phyloP scores from a whole-genome alignment of 2,113 vertebrate genomes.

The Baryphthengus martii region DNA sequence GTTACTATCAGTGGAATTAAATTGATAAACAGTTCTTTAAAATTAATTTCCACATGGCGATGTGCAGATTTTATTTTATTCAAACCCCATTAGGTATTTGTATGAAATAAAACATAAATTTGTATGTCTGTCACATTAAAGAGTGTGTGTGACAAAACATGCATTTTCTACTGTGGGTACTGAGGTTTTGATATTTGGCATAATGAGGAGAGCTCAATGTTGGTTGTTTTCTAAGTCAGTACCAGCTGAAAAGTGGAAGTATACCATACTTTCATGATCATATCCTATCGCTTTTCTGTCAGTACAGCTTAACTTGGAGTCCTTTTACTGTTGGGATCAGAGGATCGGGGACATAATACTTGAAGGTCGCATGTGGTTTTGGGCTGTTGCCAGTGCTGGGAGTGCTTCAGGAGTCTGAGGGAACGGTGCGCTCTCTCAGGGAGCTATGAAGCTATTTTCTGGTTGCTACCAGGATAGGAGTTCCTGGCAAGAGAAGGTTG shows the following conservation, averaged over 20 bases:
- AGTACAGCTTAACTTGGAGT: rapidly evolving
- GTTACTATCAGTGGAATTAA: slow-evolving; percentile 67
- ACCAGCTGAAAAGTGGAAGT: background rate
- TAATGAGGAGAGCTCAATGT: background rate
- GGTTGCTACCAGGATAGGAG: background rate
- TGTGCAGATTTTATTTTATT: slow-evolving; percentile 65
- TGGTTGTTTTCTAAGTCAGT: background rate
- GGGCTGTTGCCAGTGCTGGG: background rate
- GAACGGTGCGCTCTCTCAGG: background rate
- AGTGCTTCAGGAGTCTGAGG: background rate
- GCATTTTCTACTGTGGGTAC: background rate
- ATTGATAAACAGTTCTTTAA: slow-evolving; percentile 70
- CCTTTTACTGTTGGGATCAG: background rate
- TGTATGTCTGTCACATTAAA: slow-evolving; percentile 18
- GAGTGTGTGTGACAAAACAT: background rate
- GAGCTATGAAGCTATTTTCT: background rate
- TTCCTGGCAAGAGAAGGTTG: background rate
- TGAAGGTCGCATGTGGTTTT: background rate
- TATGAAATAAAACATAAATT: slow-evolving; percentile 46
- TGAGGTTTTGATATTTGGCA: background rate
- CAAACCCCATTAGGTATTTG: slow-evolving; percentile 51
- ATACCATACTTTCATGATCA: background rate
- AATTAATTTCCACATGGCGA: slow-evolving; percentile 68
- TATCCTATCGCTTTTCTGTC: background rate
- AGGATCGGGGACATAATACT: rapidly evolving